Conservation (phyloP, 2,113 vertebrate genomes). For the Sterna hirundo region DNA sequence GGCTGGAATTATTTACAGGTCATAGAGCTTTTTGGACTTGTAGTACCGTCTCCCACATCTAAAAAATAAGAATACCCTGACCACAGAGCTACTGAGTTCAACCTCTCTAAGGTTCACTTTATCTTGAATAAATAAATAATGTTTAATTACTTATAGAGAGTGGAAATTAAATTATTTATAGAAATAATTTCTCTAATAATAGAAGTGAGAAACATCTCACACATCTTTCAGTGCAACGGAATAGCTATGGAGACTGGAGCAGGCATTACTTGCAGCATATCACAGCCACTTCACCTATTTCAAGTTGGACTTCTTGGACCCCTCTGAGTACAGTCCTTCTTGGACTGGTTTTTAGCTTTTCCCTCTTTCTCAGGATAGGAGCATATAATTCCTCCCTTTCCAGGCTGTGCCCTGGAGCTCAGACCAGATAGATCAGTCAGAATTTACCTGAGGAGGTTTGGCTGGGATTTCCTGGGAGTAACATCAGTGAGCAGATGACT, state of each 20-base stretch:
- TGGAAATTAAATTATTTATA: neutral
- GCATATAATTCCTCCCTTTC: neutral
- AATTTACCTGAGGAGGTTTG: neutral
- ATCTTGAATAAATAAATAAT: constrained; percentile 20
- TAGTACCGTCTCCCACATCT: neutral
- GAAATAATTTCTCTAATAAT: neutral
- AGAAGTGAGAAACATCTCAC: neutral
- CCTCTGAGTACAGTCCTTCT: neutral
- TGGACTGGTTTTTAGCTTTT: neutral
- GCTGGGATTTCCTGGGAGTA: neutral
- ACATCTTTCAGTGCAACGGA: neutral
- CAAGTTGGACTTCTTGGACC: neutral
- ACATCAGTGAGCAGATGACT: neutral
- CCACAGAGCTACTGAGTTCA: neutral
- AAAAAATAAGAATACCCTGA: neutral
- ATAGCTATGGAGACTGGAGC: neutral
- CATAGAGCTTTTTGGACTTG: neutral
- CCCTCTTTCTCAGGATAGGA: neutral
- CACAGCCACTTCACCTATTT: neutral
- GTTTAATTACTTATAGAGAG: neutral
- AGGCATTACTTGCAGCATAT: neutral
- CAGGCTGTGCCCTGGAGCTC: neutral
- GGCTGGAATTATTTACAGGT: neutral
- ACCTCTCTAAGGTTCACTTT: neutral
- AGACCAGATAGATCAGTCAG: neutral